A percentile compares a stretch with the other conserved stretches of the same genome.
These are phyloP conservation scores for Zootoca vivipara DNA, from an alignment of 2,113 vertebrate species.

Conservation along the genomic window DNA sequence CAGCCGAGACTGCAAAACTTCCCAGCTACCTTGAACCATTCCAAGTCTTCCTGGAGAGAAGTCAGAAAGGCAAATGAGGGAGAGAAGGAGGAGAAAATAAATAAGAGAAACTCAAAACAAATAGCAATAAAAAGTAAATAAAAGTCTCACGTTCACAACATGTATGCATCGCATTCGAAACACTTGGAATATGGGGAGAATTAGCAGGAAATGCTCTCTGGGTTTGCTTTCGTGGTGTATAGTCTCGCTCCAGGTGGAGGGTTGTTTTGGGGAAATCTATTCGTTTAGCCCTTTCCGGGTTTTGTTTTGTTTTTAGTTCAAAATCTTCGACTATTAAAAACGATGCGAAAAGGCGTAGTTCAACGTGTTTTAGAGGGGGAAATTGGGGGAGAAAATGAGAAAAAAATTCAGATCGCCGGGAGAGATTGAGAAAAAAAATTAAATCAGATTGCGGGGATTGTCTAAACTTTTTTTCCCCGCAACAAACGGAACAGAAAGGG, in stretches of 20 bases:
- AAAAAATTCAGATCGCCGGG: constrained; percentile 25
- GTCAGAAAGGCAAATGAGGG: background rate
- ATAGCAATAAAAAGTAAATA: no score
- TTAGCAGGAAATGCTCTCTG: background rate
- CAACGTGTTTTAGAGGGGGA: constrained; percentile 12
- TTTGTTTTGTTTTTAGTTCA: background rate
- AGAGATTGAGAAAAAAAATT: background rate
- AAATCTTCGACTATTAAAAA: background rate
- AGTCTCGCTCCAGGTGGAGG: no score
- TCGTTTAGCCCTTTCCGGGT: background rate
- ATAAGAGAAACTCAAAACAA: background rate
- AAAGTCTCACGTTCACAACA: background rate
- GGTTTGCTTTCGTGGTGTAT: background rate
- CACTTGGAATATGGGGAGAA: background rate
- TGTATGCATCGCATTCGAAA: background rate
- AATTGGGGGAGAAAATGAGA: background rate
- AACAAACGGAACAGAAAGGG: background rate
- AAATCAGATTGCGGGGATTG: constrained; percentile 28
- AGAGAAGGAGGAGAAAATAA: background rate
- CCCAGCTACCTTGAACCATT: background rate
- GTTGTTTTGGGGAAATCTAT: background rate
- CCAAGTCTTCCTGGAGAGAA: background rate
- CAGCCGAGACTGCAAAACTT: constrained; percentile 24
- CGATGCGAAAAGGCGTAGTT: constrained; percentile 3
- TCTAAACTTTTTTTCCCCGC: constrained; percentile 34